phyloP scores from a whole-genome alignment of 1,140 invertebrate genomes.

The Drosophila sp. region DNA sequence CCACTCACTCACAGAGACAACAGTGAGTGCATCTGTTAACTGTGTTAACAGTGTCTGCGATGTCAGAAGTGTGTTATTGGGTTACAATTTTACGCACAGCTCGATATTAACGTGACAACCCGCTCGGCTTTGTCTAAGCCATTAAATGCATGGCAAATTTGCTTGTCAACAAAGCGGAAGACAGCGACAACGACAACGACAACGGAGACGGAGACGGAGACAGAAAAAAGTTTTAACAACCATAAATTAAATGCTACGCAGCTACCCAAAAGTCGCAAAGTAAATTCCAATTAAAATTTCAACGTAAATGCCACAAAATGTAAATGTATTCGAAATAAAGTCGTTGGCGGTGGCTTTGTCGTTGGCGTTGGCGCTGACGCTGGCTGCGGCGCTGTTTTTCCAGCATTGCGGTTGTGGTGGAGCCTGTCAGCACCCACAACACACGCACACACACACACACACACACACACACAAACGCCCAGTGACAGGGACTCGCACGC shows the following conservation, averaged over 20 bases:
- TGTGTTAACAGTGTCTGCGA: slow-evolving; percentile 35
- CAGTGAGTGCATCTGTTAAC: slow-evolving; percentile 37
- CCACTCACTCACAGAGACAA: slow-evolving; percentile 16
- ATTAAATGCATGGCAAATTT: slow-evolving; percentile 78
- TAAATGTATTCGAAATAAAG: slow-evolving; percentile 79
- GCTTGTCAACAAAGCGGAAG: slow-evolving; percentile 72
- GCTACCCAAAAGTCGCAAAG: slow-evolving; percentile 60
- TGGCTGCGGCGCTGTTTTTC: slow-evolving; percentile 53
- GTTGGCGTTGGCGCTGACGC: slow-evolving; percentile 30
- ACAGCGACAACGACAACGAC: slow-evolving; percentile 13
- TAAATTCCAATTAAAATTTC: slow-evolving; percentile 82
- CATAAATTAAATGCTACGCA: slow-evolving; percentile 59
- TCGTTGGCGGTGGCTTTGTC: slow-evolving; percentile 34
- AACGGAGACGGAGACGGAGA: neutral
- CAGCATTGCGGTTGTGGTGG: slow-evolving; percentile 60
- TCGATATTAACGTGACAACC: slow-evolving; percentile 39
- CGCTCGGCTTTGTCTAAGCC: slow-evolving; percentile 59
- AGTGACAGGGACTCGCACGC: slow-evolving; percentile 11
- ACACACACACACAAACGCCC: slow-evolving; percentile 22
- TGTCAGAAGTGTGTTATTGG: slow-evolving; percentile 61
- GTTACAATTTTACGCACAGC: slow-evolving; percentile 50
- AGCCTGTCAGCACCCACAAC: slow-evolving; percentile 55
- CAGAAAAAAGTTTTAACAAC: slow-evolving; percentile 63
- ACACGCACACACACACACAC: slow-evolving; percentile 7
- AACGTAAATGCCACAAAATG: slow-evolving; percentile 78